Conservation (phyloP, 2,113 vertebrate species). For the Sula dactylatra region DNA sequence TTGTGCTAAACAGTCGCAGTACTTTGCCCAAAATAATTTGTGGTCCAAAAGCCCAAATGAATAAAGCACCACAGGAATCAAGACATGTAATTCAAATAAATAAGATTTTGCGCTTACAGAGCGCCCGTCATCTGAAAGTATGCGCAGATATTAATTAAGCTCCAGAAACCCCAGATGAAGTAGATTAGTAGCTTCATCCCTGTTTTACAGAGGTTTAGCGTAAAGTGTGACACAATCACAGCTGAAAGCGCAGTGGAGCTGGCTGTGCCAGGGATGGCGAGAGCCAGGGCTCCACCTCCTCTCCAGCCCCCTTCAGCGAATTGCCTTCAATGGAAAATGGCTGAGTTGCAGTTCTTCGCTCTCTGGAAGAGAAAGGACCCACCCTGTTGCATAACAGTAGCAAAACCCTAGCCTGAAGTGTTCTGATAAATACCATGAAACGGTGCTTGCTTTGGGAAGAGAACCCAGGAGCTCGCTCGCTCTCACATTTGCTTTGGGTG, state of each 20-base stretch:
- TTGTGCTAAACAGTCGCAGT: neutral
- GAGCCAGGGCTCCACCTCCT: constrained; percentile 41
- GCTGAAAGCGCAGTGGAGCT: neutral
- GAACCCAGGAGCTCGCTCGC: rapidly evolving
- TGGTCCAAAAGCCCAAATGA: constrained; percentile 7
- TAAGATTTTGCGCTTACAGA: neutral
- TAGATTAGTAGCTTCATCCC: constrained; percentile 42
- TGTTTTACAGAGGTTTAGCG: constrained; percentile 31
- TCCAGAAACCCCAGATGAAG: constrained; percentile 40
- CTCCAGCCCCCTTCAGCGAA: neutral
- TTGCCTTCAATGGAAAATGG: constrained; percentile 52
- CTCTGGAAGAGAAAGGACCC: constrained; percentile 2
- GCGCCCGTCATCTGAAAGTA: neutral
- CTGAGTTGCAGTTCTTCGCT: neutral
- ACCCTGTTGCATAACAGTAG: neutral
- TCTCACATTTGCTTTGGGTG: neutral
- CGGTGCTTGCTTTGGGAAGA: neutral
- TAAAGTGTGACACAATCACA: neutral
- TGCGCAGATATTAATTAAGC: constrained; percentile 34
- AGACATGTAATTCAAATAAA: constrained; percentile 12
- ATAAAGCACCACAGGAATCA: neutral
- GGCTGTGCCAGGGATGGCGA: neutral
- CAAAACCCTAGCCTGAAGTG: neutral
- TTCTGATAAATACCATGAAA: neutral
- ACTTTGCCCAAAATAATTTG: neutral